Evolutionary conservation across 2,113 vertebrate species (phyloP).

Genomic region (Agapornis roseicollis): DNA sequence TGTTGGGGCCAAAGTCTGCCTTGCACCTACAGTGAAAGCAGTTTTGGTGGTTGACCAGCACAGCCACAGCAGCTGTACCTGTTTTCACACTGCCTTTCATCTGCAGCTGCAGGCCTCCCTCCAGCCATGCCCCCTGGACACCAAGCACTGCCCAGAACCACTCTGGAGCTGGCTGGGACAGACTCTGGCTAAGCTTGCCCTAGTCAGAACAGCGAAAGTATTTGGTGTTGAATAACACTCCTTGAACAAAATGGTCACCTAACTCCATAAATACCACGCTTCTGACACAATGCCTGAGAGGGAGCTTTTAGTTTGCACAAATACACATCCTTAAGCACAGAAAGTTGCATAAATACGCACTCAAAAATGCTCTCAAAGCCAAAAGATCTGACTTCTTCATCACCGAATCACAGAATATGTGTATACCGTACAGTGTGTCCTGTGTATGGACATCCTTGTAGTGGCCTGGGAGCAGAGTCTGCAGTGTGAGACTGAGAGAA

Average conservation of each 20-base stretch:
- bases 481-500: neutral
- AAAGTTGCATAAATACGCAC: neutral
- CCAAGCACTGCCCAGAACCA: neutral
- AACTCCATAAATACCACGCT: neutral
- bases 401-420: neutral
- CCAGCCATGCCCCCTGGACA: neutral
- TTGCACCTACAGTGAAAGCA: neutral
- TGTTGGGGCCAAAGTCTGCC: neutral
- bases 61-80: neutral
- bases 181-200: neutral
- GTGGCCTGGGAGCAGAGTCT: neutral
- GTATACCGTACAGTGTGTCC: neutral
- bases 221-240: neutral
- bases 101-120: neutral
- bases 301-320: neutral
- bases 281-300: neutral
- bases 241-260: neutral
- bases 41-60: neutral
- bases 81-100: neutral
- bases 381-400: neutral
- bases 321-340: neutral
- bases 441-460: neutral
- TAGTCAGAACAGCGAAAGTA: neutral
- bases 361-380: neutral
- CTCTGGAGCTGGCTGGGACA: neutral